Conservation (phyloP, 92 coral and sea anemone genomes). For the Zoanthus sociatus region DNA sequence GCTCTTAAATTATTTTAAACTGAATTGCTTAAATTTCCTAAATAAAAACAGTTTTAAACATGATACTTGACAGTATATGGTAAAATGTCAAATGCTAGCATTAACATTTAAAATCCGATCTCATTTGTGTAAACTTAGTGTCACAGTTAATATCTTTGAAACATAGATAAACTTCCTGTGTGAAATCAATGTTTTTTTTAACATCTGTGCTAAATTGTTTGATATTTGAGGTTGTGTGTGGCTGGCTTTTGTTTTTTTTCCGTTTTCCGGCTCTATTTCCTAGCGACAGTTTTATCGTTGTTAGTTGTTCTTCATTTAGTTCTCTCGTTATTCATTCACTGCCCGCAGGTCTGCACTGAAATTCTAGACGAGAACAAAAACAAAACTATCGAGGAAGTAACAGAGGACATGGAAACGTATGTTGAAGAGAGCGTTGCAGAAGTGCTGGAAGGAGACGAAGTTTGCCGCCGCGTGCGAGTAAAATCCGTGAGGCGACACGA, state of each 20-base stretch:
- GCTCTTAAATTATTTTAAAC: not conserved
- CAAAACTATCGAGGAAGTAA: conserved; percentile 53
- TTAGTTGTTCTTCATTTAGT: not conserved
- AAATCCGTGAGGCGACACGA: conserved; percentile 31
- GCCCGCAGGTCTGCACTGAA: conserved; percentile 43
- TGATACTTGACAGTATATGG: not conserved
- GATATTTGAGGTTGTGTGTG: not conserved
- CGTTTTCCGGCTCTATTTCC: not conserved
- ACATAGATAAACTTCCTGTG: conserved; percentile 39
- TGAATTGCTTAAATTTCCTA: not conserved
- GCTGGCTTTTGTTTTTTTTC: not conserved
- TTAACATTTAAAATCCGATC: not conserved
- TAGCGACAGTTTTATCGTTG: not conserved
- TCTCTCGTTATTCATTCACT: not conserved
- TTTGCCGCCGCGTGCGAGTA: conserved; percentile 11
- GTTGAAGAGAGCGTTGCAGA: conserved; percentile 39
- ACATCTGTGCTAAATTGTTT: not conserved
- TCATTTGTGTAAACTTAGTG: not conserved
- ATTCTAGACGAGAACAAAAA: conserved; percentile 39
- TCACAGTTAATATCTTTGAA: not conserved
- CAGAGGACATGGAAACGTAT: conserved; percentile 61
- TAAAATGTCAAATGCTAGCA: not conserved
- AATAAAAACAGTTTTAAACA: not conserved
- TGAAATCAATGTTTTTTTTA: conserved; percentile 15
- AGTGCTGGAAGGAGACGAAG: conserved; percentile 30